Base-by-base conservation (phyloP, 1,140 invertebrate genomes). In the Drosophila baimaii region DNA sequence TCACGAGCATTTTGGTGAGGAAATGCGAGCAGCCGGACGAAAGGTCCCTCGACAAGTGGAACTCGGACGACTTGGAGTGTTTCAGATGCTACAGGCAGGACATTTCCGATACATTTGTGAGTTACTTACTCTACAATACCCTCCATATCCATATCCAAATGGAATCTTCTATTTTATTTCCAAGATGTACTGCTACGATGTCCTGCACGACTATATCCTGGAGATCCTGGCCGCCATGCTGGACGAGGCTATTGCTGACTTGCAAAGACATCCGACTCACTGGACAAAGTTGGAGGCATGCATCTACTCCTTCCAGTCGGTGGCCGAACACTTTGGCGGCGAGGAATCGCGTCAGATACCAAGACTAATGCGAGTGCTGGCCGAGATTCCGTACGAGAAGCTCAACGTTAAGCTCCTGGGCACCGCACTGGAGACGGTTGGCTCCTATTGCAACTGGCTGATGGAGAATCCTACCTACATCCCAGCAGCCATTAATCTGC, bases 61-160 rank as follows among this genome's bases (percentile, higher is more conserved):
- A 70, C 37, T 91, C 93, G 35, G 97, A 98, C 56, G 97, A 98
- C 80, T 95, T 95, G 47, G 97, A 98, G 92, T 92, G 95, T 9
- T 96, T 98, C 77, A 93, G 97, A 9, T 98, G 97, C 92, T 98
- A 98, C 89, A 93, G 98, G 55, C 97, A 98, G 92, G 98, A 98
- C 79, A 96, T 97, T 46, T 95, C 96, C 0, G 97, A 99, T 92
- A 97, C 96, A 23, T 95, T 98, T 90, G 95, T 96, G 91, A 93
- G 83, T 54, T 21, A 37, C 3, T 31, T 21, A 8, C 7, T 2
- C 1, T 8, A 21, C 9, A 52, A 33, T 93, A 91, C 27, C 3
- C 0, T 13, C 8, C 0, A 8, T 15, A 31, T 8, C 5, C 5
- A 7, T 29, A 3, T 8, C 3, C 0, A 19, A 52, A 21, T 15